These are phyloP conservation scores for Petrocephalus microphthalmus DNA, from an alignment of 2,113 vertebrate species.

Conservation along the genomic window DNA sequence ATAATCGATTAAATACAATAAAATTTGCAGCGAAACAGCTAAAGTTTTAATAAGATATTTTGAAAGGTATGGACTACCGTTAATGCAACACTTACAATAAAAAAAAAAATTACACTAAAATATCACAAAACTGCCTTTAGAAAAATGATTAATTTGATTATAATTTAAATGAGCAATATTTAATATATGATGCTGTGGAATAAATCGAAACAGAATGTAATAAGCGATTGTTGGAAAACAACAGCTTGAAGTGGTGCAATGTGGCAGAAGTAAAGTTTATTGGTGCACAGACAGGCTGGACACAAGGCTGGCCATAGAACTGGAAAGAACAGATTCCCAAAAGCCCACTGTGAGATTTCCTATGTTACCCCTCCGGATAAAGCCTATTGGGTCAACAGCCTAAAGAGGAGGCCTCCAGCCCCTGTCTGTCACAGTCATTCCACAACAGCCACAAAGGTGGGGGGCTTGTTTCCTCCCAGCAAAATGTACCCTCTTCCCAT, in stretches of 20 bases:
- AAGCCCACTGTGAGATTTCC: constrained; percentile 11
- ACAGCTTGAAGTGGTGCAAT: background rate
- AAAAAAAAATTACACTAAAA: background rate
- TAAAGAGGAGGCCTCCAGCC: constrained; percentile 46
- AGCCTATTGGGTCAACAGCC: constrained; percentile 49
- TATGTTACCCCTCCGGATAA: constrained; percentile 40
- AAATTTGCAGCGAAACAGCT: background rate
- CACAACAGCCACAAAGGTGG: constrained; percentile 26
- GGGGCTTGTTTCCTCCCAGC: constrained; percentile 38
- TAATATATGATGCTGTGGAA: background rate
- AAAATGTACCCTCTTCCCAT: constrained; percentile 41
- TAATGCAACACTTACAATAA: background rate
- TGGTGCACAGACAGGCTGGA: background rate
- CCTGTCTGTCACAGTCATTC: constrained; percentile 31
- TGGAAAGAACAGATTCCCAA: background rate
- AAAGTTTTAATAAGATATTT: background rate
- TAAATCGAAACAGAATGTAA: background rate
- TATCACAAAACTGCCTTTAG: background rate
- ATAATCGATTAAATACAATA: background rate
- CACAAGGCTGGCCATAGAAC: background rate
- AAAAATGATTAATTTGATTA: background rate
- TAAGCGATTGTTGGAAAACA: background rate
- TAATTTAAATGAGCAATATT: background rate
- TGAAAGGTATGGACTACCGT: background rate
- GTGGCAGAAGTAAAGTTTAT: background rate